Evolutionary conservation across 2,113 vertebrate species (phyloP).

Genomic region (Pantherophis guttatus): DNA sequence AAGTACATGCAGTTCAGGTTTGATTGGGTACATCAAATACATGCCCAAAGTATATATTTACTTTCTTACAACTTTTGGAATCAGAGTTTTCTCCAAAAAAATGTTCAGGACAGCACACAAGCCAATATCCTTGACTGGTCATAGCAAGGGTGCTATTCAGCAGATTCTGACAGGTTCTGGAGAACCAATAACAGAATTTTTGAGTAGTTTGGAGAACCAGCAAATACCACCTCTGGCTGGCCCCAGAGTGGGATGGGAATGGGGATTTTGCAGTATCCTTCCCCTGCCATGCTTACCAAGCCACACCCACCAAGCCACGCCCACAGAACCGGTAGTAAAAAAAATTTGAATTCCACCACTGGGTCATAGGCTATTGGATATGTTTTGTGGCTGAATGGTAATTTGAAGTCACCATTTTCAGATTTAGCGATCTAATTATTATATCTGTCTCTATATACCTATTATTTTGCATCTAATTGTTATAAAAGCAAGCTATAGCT

Average conservation of each 20-base stretch:
- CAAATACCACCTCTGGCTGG: too few relatives aligned
- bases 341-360: too few relatives aligned
- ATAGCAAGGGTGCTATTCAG: too few relatives aligned
- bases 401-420: neutral
- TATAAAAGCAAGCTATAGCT: neutral
- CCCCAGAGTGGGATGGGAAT: too few relatives aligned
- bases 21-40: neutral
- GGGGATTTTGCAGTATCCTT: too few relatives aligned
- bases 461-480: neutral
- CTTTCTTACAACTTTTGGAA: neutral
- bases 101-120: too few relatives aligned
- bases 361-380: neutral
- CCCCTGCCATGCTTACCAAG: too few relatives aligned
- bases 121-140: neutral
- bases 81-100: neutral
- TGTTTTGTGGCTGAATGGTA: neutral
- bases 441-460: neutral
- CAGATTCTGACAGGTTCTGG: too few relatives aligned
- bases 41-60: neutral
- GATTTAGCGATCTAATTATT: neutral
- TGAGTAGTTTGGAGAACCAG: too few relatives aligned
- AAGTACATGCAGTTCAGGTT: neutral
- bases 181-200: too few relatives aligned
- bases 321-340: too few relatives aligned
- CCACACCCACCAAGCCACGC: too few relatives aligned